Evolutionary conservation across 2,888 invertebrate genomes (phyloP).

Genomic region (Acrobeloides nanus): DNA sequence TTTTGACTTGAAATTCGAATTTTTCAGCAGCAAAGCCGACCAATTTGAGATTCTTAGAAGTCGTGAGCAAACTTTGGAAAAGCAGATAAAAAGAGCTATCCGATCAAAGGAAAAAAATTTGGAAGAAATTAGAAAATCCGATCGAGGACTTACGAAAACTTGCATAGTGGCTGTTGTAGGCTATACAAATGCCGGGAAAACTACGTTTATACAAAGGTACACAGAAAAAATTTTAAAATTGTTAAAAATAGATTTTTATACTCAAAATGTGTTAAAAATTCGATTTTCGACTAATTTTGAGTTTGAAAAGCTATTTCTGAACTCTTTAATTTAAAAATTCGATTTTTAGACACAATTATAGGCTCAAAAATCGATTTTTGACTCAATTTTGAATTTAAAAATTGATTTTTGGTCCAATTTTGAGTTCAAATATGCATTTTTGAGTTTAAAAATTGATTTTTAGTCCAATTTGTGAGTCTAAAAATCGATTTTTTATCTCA

Average conservation of each 20-base stretch:
- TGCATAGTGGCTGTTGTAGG: slow-evolving; percentile 32
- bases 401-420: no score
- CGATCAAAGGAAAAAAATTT: slow-evolving; percentile 21
- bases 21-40: slow-evolving; percentile 22
- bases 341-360: neutral
- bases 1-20: neutral
- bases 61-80: slow-evolving; percentile 40
- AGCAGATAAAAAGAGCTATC: slow-evolving; percentile 32
- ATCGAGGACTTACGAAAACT: slow-evolving; percentile 13
- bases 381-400: no score
- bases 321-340: neutral
- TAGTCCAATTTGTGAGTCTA: no score
- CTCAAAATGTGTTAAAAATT: no score
- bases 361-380: neutral
- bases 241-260: no score
- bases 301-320: no score
- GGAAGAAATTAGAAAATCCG: slow-evolving; percentile 9
- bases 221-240: no score
- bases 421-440: no score
- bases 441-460: no score
- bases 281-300: no score
- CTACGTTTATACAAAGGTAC: slow-evolving; percentile 38
- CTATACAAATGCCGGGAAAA: slow-evolving; percentile 51
- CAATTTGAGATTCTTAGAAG: slow-evolving; percentile 35
- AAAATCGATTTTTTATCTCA: neutral